Conservation (phyloP, 2,113 vertebrate species). For the Microtus pennsylvanicus region DNA sequence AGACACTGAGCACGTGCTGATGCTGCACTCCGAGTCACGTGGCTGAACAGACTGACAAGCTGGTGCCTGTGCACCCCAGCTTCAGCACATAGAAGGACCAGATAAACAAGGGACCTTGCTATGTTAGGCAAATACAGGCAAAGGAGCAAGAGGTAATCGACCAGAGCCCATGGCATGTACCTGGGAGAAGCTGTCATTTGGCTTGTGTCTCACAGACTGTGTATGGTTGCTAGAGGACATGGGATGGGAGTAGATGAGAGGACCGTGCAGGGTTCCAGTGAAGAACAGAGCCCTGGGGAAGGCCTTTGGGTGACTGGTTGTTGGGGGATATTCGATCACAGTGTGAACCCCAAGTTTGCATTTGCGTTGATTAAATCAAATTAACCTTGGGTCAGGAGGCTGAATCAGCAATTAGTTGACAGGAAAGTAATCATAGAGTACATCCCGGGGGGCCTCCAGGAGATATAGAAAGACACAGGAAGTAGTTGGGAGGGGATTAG, state of each 20-base stretch:
- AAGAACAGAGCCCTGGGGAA: background rate
- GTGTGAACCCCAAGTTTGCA: background rate
- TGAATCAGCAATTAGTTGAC: background rate
- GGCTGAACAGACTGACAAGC: background rate
- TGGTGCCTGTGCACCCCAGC: background rate
- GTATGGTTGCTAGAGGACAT: background rate
- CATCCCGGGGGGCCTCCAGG: background rate
- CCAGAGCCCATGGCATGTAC: background rate
- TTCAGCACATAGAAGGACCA: background rate
- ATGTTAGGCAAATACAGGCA: background rate
- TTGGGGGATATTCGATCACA: background rate
- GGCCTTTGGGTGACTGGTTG: background rate
- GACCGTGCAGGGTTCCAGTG: background rate
- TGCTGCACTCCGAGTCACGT: fast-evolving
- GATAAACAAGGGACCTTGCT: background rate
- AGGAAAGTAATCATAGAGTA: background rate
- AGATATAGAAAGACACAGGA: background rate
- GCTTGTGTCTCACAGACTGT: background rate
- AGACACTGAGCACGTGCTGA: background rate
- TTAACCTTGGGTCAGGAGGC: background rate
- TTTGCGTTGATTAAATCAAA: background rate
- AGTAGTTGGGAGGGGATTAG: background rate
- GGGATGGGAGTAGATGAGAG: background rate
- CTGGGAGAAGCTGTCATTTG: background rate
- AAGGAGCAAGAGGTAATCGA: background rate